A percentile compares a stretch with the other conserved stretches of the same genome.
These are phyloP conservation scores for Galagoides demidoff DNA, from an alignment of 2,797 vertebrate species.

Conservation along the genomic window DNA sequence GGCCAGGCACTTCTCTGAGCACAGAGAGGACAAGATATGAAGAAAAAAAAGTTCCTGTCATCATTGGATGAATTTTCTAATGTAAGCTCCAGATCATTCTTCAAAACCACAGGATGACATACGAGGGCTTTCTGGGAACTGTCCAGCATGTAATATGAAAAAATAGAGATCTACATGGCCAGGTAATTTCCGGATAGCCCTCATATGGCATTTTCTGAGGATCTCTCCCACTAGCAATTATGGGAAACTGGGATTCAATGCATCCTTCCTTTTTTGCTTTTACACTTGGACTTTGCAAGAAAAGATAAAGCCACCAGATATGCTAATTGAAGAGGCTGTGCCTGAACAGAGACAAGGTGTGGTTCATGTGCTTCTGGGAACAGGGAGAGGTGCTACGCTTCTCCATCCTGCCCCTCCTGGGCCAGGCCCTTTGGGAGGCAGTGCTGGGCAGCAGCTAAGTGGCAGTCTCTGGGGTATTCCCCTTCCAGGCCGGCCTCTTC, in stretches of 20 bases:
- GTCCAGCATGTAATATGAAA: too few relatives aligned
- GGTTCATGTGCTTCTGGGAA: neutral
- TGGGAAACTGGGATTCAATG: neutral
- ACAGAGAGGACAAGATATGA: neutral
- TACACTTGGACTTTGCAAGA: neutral
- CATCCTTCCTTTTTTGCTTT: neutral
- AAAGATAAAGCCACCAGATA: neutral
- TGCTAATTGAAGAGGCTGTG: neutral
- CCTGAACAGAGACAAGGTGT: neutral
- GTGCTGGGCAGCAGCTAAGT: neutral
- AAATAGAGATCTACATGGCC: too few relatives aligned
- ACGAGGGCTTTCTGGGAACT: too few relatives aligned
- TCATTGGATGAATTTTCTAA: neutral
- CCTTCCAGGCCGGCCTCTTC: neutral
- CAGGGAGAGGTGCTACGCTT: fast-evolving
- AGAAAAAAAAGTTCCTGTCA: neutral
- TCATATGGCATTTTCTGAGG: neutral
- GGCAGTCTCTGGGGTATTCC: neutral
- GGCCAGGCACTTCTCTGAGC: neutral
- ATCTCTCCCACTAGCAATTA: neutral
- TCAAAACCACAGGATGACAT: neutral
- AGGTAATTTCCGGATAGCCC: too few relatives aligned
- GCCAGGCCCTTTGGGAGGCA: neutral
- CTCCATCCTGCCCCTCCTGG: neutral
- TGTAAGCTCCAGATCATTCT: neutral